Percentiles rank a stretch among this genome's conserved stretches.
phyloP scores from a whole-genome alignment of 2,113 vertebrate genomes.

The Trinectes maculatus region DNA sequence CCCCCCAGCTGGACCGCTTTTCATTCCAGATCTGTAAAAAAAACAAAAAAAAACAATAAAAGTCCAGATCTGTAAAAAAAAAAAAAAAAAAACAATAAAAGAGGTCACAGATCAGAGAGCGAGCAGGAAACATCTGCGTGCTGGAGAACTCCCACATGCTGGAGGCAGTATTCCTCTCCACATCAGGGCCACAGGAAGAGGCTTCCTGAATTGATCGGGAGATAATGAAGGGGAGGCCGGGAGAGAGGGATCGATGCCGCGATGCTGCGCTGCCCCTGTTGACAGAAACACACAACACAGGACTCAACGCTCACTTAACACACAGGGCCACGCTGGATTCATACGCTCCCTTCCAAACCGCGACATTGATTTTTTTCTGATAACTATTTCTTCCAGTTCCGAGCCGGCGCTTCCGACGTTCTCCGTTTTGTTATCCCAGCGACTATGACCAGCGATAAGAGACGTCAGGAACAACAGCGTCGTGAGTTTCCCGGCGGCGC shows the following conservation, averaged over 20 bases:
- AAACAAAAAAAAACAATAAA: neutral
- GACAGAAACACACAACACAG: conserved; percentile 28
- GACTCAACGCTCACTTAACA: conserved; percentile 24
- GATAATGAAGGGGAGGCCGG: conserved; percentile 68
- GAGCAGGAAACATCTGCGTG: conserved; percentile 19
- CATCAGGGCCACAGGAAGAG: conserved; percentile 56
- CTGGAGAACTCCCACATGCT: conserved; percentile 21
- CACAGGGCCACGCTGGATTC: conserved; percentile 11
- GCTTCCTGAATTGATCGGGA: conserved; percentile 70
- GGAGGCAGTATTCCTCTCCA: conserved; percentile 54
- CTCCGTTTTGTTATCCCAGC: too few relatives aligned
- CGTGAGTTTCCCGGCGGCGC: neutral
- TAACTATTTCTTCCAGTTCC: too few relatives aligned
- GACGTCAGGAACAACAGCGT: neutral
- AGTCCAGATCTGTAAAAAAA: conserved; percentile 51
- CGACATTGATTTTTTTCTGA: neutral
- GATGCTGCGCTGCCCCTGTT: conserved; percentile 12
- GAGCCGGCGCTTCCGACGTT: too few relatives aligned
- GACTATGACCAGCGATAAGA: conserved; percentile 1
- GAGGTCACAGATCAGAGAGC: conserved; percentile 29
- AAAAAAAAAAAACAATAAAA: too few relatives aligned
- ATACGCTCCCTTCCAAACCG: too few relatives aligned
- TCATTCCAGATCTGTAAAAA: conserved; percentile 63
- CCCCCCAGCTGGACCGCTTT: conserved; percentile 43
- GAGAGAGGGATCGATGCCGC: conserved; percentile 53